A percentile compares a stretch with the other conserved stretches of the same genome.
These are phyloP conservation scores for Neocrepidodera transversa DNA, from an alignment of 2,888 invertebrate species.

Conservation along the genomic window DNA sequence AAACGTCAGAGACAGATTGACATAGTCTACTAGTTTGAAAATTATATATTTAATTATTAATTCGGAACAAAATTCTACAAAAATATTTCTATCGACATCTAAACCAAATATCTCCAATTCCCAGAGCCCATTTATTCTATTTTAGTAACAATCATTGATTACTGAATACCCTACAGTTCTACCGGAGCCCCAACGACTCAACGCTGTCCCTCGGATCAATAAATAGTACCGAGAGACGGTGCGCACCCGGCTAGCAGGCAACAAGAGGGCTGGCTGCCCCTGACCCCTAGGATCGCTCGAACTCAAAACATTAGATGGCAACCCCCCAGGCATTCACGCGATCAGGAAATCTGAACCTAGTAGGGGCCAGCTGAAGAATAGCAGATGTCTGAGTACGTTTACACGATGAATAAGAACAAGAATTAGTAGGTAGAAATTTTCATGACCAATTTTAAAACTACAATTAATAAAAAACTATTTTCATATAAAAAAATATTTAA, in stretches of 20 bases:
- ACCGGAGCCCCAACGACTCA: neutral
- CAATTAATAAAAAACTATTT: no score
- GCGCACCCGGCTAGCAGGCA: slow-evolving; percentile 9
- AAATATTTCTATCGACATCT: no score
- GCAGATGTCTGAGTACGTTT: neutral
- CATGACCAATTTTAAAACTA: no score
- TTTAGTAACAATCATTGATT: no score
- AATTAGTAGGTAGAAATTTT: no score
- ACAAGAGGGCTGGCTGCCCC: slow-evolving; percentile 2
- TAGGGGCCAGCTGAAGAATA: neutral
- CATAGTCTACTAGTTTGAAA: no score
- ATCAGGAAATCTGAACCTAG: neutral
- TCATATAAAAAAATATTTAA: no score
- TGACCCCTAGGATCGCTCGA: slow-evolving; percentile 8
- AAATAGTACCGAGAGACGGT: slow-evolving; percentile 15
- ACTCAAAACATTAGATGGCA: neutral
- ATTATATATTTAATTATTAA: no score
- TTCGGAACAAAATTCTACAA: no score
- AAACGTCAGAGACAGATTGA: no score
- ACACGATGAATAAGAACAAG: neutral
- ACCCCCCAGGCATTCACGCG: slow-evolving; percentile 4
- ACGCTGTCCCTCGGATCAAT: slow-evolving; percentile 7
- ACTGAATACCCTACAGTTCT: neutral
- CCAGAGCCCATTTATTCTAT: no score
- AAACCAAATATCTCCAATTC: no score